These are phyloP conservation scores for Tragelaphus scriptus DNA, from an alignment of 2,113 vertebrate species.

Conservation along the genomic window DNA sequence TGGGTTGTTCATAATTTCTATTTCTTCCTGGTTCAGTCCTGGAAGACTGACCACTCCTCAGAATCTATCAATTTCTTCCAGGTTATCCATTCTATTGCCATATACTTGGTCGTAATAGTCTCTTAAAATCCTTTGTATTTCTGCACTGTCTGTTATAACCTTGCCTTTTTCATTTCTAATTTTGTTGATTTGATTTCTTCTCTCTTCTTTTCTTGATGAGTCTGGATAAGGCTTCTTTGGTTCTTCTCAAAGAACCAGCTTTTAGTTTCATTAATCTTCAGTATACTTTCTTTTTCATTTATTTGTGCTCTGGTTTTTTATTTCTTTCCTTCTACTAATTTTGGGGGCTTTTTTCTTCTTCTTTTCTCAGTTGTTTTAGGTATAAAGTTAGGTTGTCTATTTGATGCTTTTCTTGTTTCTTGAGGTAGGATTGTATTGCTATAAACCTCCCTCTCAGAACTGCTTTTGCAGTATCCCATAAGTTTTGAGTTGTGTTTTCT, in stretches of 20 bases:
- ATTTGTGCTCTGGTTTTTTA: background rate
- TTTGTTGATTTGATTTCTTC: background rate
- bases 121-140: background rate
- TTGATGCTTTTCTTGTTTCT: background rate
- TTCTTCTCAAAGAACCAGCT: background rate
- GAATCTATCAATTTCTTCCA: background rate
- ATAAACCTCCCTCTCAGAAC: background rate
- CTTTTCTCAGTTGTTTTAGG: background rate
- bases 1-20: background rate
- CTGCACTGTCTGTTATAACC: background rate
- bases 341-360: background rate
- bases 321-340: background rate
- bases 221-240: background rate
- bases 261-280: background rate
- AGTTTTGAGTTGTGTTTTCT: background rate
- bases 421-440: background rate
- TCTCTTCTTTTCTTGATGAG: background rate
- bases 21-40: background rate
- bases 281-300: background rate
- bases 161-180: background rate
- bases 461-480: background rate
- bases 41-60: background rate
- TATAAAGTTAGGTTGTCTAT: background rate
- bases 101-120: background rate
- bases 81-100: background rate